Percentiles rank a stretch among this genome's conserved stretches.
Conservation (phyloP, 2,888 invertebrate species). For the Tenthredo distinguenda region DNA sequence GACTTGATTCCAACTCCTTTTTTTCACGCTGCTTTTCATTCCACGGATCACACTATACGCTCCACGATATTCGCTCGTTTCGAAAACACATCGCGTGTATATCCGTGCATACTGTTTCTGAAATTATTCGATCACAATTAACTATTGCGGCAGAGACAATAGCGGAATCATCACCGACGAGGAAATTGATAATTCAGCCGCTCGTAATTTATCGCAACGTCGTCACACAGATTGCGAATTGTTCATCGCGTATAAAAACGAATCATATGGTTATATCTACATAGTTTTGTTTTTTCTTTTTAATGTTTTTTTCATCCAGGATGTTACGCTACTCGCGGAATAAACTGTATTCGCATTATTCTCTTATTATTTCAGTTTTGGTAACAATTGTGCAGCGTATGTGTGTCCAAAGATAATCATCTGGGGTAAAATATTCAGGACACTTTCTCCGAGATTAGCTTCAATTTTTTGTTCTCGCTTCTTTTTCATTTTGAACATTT, state of each 20-base stretch:
- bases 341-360: background rate
- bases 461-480: too few relatives aligned
- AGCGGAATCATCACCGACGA: background rate
- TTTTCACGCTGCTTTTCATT: background rate
- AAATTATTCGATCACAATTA: background rate
- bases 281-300: too few relatives aligned
- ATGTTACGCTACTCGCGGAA: too few relatives aligned
- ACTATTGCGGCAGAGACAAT: background rate
- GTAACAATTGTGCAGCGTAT: background rate
- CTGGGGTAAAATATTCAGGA: background rate
- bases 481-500: too few relatives aligned
- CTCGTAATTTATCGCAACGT: background rate
- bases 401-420: too few relatives aligned
- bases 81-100: too few relatives aligned
- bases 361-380: background rate
- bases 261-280: too few relatives aligned
- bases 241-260: background rate
- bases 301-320: too few relatives aligned
- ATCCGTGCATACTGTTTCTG: background rate
- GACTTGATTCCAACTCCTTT: background rate
- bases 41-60: background rate
- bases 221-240: background rate
- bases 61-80: background rate
- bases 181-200: background rate
- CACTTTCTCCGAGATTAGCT: background rate